phyloP scores from a whole-genome alignment of 2,113 vertebrate genomes.

The Suncus etruscus region DNA sequence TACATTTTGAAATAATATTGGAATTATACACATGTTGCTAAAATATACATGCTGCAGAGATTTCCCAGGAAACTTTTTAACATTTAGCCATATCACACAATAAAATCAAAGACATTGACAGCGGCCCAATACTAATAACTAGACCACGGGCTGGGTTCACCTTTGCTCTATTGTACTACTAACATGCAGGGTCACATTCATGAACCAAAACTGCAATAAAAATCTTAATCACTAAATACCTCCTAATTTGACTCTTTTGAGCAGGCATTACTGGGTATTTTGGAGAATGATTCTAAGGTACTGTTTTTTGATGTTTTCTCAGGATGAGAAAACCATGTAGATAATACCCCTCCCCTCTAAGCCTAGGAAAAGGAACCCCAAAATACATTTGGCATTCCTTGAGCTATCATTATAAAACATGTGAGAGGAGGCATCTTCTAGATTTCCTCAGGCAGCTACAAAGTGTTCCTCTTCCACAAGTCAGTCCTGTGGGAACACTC shows the following conservation, averaged over 20 bases:
- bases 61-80: neutral
- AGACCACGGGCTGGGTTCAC: neutral
- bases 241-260: neutral
- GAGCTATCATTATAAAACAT: no score
- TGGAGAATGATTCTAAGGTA: neutral
- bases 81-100: neutral
- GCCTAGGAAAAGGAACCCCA: neutral
- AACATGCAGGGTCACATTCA: neutral
- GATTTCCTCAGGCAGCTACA: neutral
- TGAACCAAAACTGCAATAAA: no score
- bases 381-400: neutral
- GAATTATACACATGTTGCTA: neutral
- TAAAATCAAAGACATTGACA: neutral
- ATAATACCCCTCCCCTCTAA: neutral
- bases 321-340: neutral
- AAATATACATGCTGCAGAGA: neutral
- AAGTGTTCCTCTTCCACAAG: neutral
- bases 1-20: slow-evolving; percentile 46
- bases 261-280: neutral
- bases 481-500: neutral
- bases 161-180: neutral
- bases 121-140: no score
- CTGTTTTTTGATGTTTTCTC: neutral
- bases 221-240: neutral
- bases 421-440: neutral